Evolutionary conservation across 2,797 vertebrate genomes (phyloP), one percentile per base, ranked within the genome.

Genomic region (Parotocinclus haroldoi): DNA sequence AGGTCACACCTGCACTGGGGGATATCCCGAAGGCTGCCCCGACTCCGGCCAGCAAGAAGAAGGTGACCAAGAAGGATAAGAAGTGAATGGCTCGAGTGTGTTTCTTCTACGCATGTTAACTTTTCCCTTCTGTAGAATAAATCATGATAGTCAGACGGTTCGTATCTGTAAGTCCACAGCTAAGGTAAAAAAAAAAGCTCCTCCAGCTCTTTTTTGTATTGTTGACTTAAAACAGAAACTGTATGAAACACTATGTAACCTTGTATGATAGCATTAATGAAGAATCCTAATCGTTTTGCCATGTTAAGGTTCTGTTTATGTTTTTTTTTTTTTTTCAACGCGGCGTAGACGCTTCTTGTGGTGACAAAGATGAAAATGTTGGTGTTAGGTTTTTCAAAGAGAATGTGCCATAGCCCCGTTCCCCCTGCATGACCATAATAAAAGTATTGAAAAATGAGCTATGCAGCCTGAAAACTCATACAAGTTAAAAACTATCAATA

Each of bases 51-150:
- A 93, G 91, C 86, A 94, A 94, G 86, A 94, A 94, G 81, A 94
- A 94, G 78, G 88, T 89, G 0, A 89, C 89, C 63, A 94, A 94
- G 84, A 93, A 92, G 71, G 91, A 94, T 73, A 93, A 93, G 84
- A 92, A 94, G 84, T 19, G 38, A 46, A 44, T 36, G 62, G 38
- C 54, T 46, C 53, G 27, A 72, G 69, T 48, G 53, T 74, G 17
- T 59, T 51, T 52, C 66, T 42, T 69, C 36, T 27, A 38, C 14
- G 59, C 50, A 8, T 10, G 38, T 66, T 49, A 39, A 38, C 19
- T 39, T 50, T 52, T 53, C 27, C 14, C 48, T 9, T 50, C 19
- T 9, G 49, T 51, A 56, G 56, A 53, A 66, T 50, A 54, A 40
- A 12, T 37, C 55, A 16, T 3, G 10, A 54, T 38, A 40, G 27